Evolutionary conservation across 2,113 vertebrate species (phyloP), one percentile per base, ranked within the genome.

Genomic region (Aplodontia rufa): DNA sequence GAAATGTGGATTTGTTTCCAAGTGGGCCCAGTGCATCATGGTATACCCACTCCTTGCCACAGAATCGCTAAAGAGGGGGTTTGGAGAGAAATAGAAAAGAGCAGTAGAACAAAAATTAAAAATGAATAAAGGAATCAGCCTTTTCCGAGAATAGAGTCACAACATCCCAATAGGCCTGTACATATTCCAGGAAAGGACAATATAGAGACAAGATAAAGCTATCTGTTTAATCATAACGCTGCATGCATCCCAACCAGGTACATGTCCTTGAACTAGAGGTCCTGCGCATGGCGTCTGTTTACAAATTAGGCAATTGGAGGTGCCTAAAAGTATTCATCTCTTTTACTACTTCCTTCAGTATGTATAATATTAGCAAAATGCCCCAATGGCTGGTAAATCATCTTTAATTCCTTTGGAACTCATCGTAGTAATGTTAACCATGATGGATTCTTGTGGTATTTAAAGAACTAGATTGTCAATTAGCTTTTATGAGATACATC

Each of bases 401-500:
- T 96, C 96, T 95, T 95, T 97, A 97, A 98, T 98, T 98, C 95
- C 94, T 97, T 97, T 90, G 92, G 76, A 96, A 97, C 97, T 96
- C 96, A 96, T 96, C 86, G 35, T 91, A 92, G 86, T 94, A 53
- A 81, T 93, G 95, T 97, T 97, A 97, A 98, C 98, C 82, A n/a
- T 95, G 97, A 98, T 97, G 93, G 97, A 98, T 98, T 98, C 95
- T 96, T 95, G 94, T 96, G 95, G 95, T 97, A 96, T 97, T 98
- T 98, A 97, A 97, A 96, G 97, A 98, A 98, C 95, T 96, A 91
- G 97, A 93, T 97, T 98, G 98, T 98, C 98, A 98, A 86, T 98
- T 98, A 98, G 94, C 92, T 97, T 98, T 98, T 97, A 98, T 98
- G 97, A 95, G 97, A 96, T 83, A 75, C 89, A 91, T 96, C 94